Evolutionary conservation across 2,888 invertebrate species (phyloP), one percentile per base, ranked within the genome.

Genomic region (Cremastobaeus sp.): DNA sequence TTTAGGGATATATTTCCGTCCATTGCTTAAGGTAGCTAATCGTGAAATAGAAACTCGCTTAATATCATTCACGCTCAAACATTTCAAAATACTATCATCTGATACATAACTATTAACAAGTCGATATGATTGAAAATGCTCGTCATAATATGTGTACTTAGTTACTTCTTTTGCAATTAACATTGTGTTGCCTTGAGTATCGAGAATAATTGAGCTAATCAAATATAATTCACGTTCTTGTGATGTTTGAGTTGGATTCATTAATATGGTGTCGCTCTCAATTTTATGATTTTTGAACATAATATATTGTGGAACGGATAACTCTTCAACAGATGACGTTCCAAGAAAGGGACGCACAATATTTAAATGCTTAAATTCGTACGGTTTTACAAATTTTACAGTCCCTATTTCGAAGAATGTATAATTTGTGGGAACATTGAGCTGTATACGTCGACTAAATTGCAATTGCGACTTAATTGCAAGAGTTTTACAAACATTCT

Each of bases 401-500:
- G n/a, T n/a, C n/a, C n/a, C n/a, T n/a, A n/a, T n/a, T n/a, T n/a
- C n/a, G 14, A 6, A 50, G 20, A 50, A 50, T 9, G 18, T 15
- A 6, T 34, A 3, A 20, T 32, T 18, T 18, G 12, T 12, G 9
- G 34, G 2, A 17, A 2, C 4, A 34, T 18, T 41, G 11, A 6
- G 43, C 14, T 32, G 37, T n/a, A 71, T 17, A 5, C 74, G 57
- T 50, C 59, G 39, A 41, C 57, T 76, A 2, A 74, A 37, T 6
- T 17, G 20, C 17, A 74, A 59, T 28, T 77, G 71, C 8, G 14
- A 3, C 39, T 66, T 74, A 4, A 64, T 71, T 11, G 76, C 72
- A 4, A 76, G 59, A 18, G 76, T 76, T 62, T 76, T 59, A 14
- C 71, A 66, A 32, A 78, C 55, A 35, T 76, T 75, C 12, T 59